These are phyloP conservation scores for Anarrhichthys ocellatus DNA, from an alignment of 2,113 vertebrate genomes.

Conservation along the genomic window DNA sequence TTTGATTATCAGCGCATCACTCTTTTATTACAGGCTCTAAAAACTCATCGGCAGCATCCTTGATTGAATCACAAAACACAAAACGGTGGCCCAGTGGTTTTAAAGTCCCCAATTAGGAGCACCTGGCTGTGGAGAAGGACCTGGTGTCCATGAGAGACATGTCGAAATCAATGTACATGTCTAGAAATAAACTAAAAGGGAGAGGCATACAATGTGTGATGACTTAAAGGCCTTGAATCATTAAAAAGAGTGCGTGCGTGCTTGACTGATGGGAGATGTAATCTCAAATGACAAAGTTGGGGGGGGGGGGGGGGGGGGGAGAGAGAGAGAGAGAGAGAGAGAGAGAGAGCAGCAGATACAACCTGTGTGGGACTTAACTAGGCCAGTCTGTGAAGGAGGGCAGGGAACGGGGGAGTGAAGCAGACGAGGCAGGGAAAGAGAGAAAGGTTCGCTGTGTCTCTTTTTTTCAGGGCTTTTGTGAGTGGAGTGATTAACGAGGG, in stretches of 20 bases:
- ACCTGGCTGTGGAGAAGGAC: neutral
- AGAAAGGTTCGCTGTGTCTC: conserved; percentile 47
- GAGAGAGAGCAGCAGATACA: conserved; percentile 31
- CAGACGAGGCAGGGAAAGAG: conserved; percentile 13
- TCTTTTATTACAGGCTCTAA: conserved; percentile 5
- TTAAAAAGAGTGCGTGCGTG: conserved; percentile 43
- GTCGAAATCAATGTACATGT: conserved; percentile 54
- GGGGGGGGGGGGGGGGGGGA: conserved; percentile 29
- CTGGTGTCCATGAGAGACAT: conserved; percentile 1
- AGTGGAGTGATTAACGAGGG: conserved; percentile 74
- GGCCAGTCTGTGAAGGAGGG: conserved; percentile 59
- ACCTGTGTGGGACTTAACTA: conserved; percentile 62
- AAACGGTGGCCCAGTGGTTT: neutral
- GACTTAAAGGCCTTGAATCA: conserved; percentile 72
- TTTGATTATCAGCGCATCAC: neutral
- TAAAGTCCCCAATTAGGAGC: neutral
- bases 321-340: conserved; percentile 34
- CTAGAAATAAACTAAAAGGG: conserved; percentile 29
- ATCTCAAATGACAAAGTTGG: conserved; percentile 74
- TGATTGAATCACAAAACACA: conserved; percentile 8
- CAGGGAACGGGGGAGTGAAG: conserved; percentile 28
- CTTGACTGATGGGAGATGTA: conserved; percentile 73
- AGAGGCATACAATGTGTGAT: conserved; percentile 54
- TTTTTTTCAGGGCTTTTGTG: conserved; percentile 66
- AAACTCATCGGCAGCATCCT: conserved; percentile 30